Base-by-base conservation (phyloP, 2,888 invertebrate genomes). In the Agrochola lychnidis region DNA sequence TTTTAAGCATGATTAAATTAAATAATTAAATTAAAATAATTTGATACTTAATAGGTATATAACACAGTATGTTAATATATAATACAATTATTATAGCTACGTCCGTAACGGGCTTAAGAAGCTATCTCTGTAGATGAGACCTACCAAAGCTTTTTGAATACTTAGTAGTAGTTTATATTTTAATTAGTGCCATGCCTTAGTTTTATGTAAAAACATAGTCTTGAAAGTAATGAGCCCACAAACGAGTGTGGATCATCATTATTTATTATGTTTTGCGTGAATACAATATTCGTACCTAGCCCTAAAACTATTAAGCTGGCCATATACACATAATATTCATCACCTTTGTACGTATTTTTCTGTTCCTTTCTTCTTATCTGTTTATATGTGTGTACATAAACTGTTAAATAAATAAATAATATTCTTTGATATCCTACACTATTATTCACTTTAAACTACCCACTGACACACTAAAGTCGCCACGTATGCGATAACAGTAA, bases 361-460 rank as follows among this genome's bases (percentile, higher is more conserved):
- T n/a, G n/a, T n/a, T n/a, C n/a, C n/a, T n/a, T n/a, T n/a, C n/a
- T n/a, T n/a, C n/a, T n/a, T n/a, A n/a, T n/a, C n/a, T n/a, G n/a
- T n/a, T n/a, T n/a, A n/a, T n/a, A n/a, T n/a, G n/a, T n/a, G n/a
- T n/a, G n/a, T n/a, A n/a, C n/a, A n/a, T n/a, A n/a, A n/a, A n/a
- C n/a, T n/a, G n/a, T n/a, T n/a, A n/a, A n/a, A n/a, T n/a, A n/a
- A n/a, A n/a, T n/a, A n/a, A n/a, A 73, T 30, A 45, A 77, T 62
- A 78, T 68, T 64, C 51, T 69, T 59, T 66, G 30, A 56, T 53
- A 79, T 78, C 22, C 12, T 48, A 30, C 51, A n/a, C 63, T 64
- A 77, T 77, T 53, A 69, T 70, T 79, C 78, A 61, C 22, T 79
- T 69, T 64, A 82, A 82, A 69, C 69, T 53, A 66, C 83, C 57